Conservation (phyloP, 2,113 vertebrate species). For the chimpanzee (Pan troglodytes) region DNA sequence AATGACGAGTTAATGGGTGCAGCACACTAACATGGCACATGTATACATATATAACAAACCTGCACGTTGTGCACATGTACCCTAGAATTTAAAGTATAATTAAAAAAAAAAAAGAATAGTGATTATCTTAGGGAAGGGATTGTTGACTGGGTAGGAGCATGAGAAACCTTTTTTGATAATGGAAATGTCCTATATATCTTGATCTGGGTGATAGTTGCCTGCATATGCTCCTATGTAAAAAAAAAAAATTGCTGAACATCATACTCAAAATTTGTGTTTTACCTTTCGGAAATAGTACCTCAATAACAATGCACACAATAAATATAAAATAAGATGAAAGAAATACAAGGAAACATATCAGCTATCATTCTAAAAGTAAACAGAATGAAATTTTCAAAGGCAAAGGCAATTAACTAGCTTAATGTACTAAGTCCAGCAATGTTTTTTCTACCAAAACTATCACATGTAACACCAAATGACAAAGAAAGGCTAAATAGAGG, state of each 20-base stretch:
- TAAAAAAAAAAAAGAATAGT: too few species aligned
- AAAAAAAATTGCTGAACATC: not conserved
- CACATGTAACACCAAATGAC: not conserved
- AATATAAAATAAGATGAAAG: not conserved
- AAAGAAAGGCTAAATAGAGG: not conserved
- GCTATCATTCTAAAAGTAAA: not conserved
- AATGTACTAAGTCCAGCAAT: not conserved
- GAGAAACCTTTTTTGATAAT: not conserved
- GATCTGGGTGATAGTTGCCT: not conserved
- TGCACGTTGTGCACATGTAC: too few species aligned
- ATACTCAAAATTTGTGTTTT: too few species aligned
- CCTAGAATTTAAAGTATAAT: too few species aligned
- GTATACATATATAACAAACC: too few species aligned
- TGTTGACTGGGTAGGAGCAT: fast-evolving
- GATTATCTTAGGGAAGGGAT: too few species aligned
- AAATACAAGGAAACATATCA: not conserved
- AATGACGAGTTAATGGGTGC: too few species aligned
- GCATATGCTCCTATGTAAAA: not conserved
- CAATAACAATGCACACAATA: not conserved
- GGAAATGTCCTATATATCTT: not conserved
- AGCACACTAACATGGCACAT: too few species aligned
- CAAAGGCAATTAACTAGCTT: not conserved
- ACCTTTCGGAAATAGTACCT: not conserved
- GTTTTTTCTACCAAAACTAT: not conserved
- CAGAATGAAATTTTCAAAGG: not conserved